Evolutionary conservation across 1,140 invertebrate genomes (phyloP).

Genomic region (Trachymyrmex cornetzi): DNA sequence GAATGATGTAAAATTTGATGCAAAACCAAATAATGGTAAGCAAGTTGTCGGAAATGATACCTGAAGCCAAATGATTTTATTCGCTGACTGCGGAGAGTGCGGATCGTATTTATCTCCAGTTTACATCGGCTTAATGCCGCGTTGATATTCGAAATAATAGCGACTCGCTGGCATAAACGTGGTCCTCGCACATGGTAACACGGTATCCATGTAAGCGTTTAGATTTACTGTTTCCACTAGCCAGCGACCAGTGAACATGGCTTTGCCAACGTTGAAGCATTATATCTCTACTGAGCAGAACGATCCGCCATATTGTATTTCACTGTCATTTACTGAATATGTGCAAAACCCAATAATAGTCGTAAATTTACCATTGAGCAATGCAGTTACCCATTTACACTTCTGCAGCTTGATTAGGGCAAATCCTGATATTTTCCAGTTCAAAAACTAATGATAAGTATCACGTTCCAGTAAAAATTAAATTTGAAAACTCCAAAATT

Average conservation of each 20-base stretch:
- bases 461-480: background rate
- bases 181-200: constrained; percentile 32
- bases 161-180: constrained; percentile 34
- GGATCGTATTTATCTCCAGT: constrained; percentile 55
- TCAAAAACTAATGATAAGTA: background rate
- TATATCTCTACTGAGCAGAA: constrained; percentile 42
- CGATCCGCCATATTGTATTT: constrained; percentile 52
- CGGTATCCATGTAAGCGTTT: constrained; percentile 51
- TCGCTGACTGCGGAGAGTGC: background rate
- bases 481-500: background rate
- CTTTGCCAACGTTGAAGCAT: constrained; percentile 38
- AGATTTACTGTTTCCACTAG: constrained; percentile 65
- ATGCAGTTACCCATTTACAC: background rate
- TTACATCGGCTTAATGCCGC: constrained; percentile 70
- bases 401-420: background rate
- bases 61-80: constrained; percentile 67
- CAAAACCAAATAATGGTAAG: constrained; percentile 23
- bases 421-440: constrained; percentile 1
- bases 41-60: constrained; percentile 50
- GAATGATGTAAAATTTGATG: constrained; percentile 30
- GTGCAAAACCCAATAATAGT: constrained; percentile 10
- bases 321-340: constrained; percentile 54
- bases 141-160: constrained; percentile 76
- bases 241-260: constrained; percentile 26
- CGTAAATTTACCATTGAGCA: constrained; percentile 11